Base-by-base conservation (phyloP, 2,888 invertebrate species). In the Peribatodes rhomboidaria region DNA sequence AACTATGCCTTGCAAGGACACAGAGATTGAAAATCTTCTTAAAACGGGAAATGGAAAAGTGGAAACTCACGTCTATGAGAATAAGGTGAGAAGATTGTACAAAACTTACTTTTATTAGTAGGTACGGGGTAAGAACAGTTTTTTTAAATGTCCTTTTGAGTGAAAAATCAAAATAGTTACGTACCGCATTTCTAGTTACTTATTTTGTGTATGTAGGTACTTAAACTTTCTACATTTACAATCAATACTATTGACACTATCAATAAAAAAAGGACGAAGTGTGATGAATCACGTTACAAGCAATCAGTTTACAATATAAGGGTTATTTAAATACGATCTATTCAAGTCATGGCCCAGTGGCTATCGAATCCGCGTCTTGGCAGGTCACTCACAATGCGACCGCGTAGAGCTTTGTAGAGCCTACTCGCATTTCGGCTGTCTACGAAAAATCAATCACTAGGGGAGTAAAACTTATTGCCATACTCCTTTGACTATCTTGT, bases 291-390 rank as follows among this genome's bases (percentile, higher is more conserved):
- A 46, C 47, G 20, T 52, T 50, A 49, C 22, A 41, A 57, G 61
- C 42, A 64, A 70, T 68, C 67, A 35, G 55, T 67, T 69, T 64
- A 53, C 57, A 61, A 49, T 59, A 68, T 33, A 20, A 49, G 16
- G 27, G 49, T 57, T 64, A 65, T 70, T 70, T 71, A 68, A 70
- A 68, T 52, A 54, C 22, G 52, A 56, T 62, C 54, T 50, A 53
- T 66, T 14, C 35, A 14, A 57, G 57, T 64, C 56, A 60, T 46
- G 68, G 61, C 49, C 54, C 68, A 72, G 72, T 72, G 66, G 60
- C 20, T 35, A 52, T 62, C 44, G 55, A 41, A 50, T 42, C 49
- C 42, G 35, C 65, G 58, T 6, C 35, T 59, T 44, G 67, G 59
- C 44, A 58, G 59, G 50, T 52, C 47, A 46, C 62, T 52, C 47